Evolutionary conservation across 1,140 invertebrate species (phyloP).

Genomic region (Neoseiulus cucumeris): DNA sequence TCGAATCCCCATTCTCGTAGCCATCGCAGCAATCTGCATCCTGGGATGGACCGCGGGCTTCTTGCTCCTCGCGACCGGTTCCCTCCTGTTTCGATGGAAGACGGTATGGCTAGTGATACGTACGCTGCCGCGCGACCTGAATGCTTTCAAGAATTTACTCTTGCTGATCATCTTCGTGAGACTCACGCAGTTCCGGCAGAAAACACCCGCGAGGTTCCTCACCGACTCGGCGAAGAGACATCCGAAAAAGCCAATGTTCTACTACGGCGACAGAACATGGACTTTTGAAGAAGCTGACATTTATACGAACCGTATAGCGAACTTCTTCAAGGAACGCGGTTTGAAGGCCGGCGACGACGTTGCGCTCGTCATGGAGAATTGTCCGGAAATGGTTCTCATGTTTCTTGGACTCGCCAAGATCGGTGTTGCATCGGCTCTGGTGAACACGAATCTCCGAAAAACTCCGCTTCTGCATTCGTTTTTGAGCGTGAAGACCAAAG

Average conservation of each 20-base stretch:
- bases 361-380: constrained; percentile 60
- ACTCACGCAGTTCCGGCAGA: not conserved
- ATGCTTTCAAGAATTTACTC: not conserved
- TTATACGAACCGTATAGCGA: not conserved
- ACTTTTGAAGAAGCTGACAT: not conserved
- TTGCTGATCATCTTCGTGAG: not conserved
- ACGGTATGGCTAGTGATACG: not conserved
- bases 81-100: not conserved
- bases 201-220: not conserved
- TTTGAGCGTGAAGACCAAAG: not conserved
- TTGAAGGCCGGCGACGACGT: constrained; percentile 49
- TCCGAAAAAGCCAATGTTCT: not conserved
- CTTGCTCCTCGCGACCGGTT: not conserved
- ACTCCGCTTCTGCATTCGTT: not conserved
- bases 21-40: not conserved
- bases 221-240: not conserved
- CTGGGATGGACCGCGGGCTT: not conserved
- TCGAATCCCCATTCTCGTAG: too few relatives aligned
- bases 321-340: not conserved
- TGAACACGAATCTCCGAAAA: not conserved
- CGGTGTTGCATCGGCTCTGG: constrained; percentile 48
- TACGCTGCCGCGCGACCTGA: not conserved
- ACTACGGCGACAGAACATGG: not conserved
- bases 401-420: constrained; percentile 48
- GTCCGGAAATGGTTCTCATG: constrained; percentile 52